Percentiles rank a stretch among this genome's conserved stretches.
These are phyloP conservation scores for Ectobius pallidus DNA, from an alignment of 2,888 invertebrate species.

Conservation along the genomic window DNA sequence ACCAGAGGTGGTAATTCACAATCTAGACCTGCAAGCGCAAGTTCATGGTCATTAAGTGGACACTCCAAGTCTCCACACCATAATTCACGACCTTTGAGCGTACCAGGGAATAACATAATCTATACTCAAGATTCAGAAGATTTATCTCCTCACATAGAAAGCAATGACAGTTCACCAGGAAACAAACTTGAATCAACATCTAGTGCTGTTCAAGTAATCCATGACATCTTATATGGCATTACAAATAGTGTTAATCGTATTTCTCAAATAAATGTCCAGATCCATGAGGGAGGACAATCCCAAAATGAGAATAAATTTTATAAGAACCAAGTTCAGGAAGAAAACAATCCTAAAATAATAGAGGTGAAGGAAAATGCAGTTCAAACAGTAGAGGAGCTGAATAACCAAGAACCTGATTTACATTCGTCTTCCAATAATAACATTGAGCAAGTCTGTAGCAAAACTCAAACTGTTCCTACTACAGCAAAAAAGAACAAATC, in stretches of 20 bases:
- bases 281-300: not conserved
- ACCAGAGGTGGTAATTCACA: not conserved
- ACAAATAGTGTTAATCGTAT: constrained; percentile 22
- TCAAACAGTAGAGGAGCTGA: not conserved
- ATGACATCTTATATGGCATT: constrained; percentile 18
- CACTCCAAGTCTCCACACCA: no score
- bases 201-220: not conserved
- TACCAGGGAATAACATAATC: no score
- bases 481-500: not conserved
- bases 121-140: no score
- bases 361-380: not conserved
- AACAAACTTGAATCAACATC: no score
- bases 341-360: not conserved
- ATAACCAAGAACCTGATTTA: not conserved
- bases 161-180: no score
- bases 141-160: no score
- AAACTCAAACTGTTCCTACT: not conserved
- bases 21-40: not conserved
- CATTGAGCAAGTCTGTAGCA: not conserved
- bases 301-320: no score
- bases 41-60: no score
- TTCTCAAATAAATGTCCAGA: constrained; percentile 10
- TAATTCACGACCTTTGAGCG: no score
- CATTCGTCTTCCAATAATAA: not conserved
- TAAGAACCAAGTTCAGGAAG: no score